Percentiles rank a stretch among this genome's conserved stretches.
phyloP scores from a whole-genome alignment of 2,113 vertebrate species.

The Ceratotherium simum region DNA sequence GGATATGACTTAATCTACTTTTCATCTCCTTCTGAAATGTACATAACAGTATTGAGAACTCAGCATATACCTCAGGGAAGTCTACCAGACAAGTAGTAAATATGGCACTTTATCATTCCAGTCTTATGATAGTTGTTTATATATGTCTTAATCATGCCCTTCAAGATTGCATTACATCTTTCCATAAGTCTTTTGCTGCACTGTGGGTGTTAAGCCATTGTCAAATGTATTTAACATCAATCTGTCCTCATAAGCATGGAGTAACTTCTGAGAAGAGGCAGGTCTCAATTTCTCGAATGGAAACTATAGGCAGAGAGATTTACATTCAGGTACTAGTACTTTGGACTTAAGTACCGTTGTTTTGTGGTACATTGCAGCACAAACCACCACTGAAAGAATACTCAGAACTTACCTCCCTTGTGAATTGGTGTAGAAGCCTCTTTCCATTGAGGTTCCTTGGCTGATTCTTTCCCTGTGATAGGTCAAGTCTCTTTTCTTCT shows the following conservation, averaged over 20 bases:
- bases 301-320: constrained; percentile 8
- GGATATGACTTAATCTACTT: constrained; percentile 21
- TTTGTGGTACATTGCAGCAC: background rate
- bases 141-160: constrained; percentile 12
- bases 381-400: background rate
- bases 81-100: background rate
- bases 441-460: background rate
- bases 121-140: background rate
- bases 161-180: background rate
- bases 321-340: background rate
- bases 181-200: background rate
- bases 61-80: background rate
- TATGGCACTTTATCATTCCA: background rate
- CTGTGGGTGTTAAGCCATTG: background rate
- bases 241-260: background rate
- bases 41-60: background rate
- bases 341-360: background rate
- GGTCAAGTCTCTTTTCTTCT: background rate
- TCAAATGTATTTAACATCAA: constrained; percentile 44
- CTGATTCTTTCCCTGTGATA: background rate
- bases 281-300: background rate
- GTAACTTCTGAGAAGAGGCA: constrained; percentile 15
- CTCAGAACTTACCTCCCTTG: background rate
- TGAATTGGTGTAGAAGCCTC: background rate
- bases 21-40: constrained; percentile 17